Conservation (phyloP, 2,113 vertebrate species). For the Synodontis membranacea region DNA sequence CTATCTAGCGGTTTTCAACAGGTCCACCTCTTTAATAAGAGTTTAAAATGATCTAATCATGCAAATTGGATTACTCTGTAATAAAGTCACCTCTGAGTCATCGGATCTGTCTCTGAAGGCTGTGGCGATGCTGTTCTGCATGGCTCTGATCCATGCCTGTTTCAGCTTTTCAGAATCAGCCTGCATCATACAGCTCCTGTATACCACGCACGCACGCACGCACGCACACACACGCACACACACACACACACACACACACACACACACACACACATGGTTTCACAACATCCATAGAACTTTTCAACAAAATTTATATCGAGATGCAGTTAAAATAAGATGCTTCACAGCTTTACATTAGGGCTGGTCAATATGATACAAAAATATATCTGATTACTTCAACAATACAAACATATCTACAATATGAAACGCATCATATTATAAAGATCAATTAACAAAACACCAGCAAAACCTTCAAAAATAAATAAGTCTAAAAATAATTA, state of each 20-base stretch:
- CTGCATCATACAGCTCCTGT: conserved; percentile 96
- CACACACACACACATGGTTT: background rate
- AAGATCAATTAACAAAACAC: background rate
- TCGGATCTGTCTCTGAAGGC: conserved; percentile 94
- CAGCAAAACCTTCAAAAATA: background rate
- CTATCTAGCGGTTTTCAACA: background rate
- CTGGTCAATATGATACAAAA: background rate
- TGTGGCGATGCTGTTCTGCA: conserved; percentile 95
- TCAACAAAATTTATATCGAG: too few species aligned
- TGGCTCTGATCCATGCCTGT: conserved; percentile 95
- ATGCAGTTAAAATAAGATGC: background rate
- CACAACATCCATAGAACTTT: too few species aligned
- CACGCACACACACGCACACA: conserved; percentile 38
- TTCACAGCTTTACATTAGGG: background rate
- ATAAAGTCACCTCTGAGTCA: conserved; percentile 51
- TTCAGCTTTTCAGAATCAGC: conserved; percentile 94
- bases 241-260: conserved; percentile 21
- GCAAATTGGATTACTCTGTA: too few species aligned
- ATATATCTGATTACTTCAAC: background rate
- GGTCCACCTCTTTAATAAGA: background rate
- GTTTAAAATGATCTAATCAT: background rate
- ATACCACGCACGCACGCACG: conserved; percentile 5
- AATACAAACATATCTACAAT: background rate
- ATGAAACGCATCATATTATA: background rate
- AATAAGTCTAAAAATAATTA: background rate